Conservation (phyloP, 2,888 invertebrate genomes). For the Acrobasis suavella region DNA sequence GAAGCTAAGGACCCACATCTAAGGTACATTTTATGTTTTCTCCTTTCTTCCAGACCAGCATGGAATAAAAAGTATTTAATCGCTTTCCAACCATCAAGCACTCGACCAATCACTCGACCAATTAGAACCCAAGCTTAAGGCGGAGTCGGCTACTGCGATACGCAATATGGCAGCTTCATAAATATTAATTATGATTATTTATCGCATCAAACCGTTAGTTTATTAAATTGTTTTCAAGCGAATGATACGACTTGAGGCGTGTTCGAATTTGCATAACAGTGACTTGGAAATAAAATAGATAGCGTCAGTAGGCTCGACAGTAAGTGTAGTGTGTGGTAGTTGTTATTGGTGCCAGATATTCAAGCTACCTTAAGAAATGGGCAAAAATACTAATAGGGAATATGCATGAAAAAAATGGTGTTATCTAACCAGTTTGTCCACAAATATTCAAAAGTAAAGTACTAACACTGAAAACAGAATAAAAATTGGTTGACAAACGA, state of each 20-base stretch:
- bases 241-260: slow-evolving; percentile 13
- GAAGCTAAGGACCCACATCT: too few species aligned
- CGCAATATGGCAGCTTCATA: slow-evolving; percentile 58
- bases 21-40: not conserved
- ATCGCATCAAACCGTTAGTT: slow-evolving; percentile 52
- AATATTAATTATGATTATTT: slow-evolving; percentile 65
- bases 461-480: too few species aligned
- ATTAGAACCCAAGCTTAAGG: slow-evolving; percentile 35
- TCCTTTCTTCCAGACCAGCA: not conserved
- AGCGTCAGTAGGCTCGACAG: not conserved
- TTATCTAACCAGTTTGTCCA: too few species aligned
- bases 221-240: slow-evolving; percentile 23
- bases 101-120: slow-evolving; percentile 6
- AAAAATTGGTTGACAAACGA: too few species aligned
- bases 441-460: too few species aligned
- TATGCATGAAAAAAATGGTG: too few species aligned
- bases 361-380: too few species aligned
- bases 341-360: too few species aligned
- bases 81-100: too few species aligned
- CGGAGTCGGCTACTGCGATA: slow-evolving; percentile 63
- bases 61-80: not conserved
- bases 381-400: too few species aligned
- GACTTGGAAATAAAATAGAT: not conserved
- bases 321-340: too few species aligned
- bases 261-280: slow-evolving; percentile 9